Evolutionary conservation across 1,140 invertebrate genomes (phyloP), one percentile per base, ranked within the genome.

Genomic region (Octopus sinensis): DNA sequence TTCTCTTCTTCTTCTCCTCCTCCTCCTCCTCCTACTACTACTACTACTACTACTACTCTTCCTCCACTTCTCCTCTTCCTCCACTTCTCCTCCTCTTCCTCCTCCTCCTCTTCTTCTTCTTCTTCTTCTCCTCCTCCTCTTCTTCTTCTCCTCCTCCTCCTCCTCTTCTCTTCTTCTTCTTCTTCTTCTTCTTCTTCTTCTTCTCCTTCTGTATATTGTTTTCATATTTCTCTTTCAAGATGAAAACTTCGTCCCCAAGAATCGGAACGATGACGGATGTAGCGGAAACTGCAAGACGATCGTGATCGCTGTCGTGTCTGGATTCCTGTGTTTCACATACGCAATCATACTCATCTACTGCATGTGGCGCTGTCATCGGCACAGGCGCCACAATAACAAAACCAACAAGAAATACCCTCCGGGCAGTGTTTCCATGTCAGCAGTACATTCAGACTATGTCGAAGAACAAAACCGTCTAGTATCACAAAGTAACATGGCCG

Each of bases 391-490:
- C 17, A 73, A 73, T n/a, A 23, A 13, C 68, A 73, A 73, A 13
- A 23, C 17, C 5, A 73, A 23, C 68, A 73, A 73, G 30, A 77
- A 77, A 51, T 53, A 77, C 43, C 52, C 13, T 6, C 52, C 76
- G 4, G 76, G 76, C 76, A n/a, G 12, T 68, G 76, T 77, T 5
- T 77, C 76, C 52, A 43, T 77, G 76, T 77, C 76, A 10, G 76
- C 76, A n/a, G 76, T 77, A 51, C 76, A 77, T 53, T 77, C 76
- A 4, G 76, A 77, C 7, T 77, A 77, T 53, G 76, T 77, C 0
- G 76, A 77, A 77, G 76, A 77, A 53, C 76, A 77, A 51, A 77
- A 53, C 52, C 76, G 76, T n/a, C 76, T 77, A 12, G 76, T 77
- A 51, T 13, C 76, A 13, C 76, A 6, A 6, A 77, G 6, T 7